These are phyloP conservation scores for Alexandromys fortis DNA, from an alignment of 2,113 vertebrate species.

Conservation along the genomic window DNA sequence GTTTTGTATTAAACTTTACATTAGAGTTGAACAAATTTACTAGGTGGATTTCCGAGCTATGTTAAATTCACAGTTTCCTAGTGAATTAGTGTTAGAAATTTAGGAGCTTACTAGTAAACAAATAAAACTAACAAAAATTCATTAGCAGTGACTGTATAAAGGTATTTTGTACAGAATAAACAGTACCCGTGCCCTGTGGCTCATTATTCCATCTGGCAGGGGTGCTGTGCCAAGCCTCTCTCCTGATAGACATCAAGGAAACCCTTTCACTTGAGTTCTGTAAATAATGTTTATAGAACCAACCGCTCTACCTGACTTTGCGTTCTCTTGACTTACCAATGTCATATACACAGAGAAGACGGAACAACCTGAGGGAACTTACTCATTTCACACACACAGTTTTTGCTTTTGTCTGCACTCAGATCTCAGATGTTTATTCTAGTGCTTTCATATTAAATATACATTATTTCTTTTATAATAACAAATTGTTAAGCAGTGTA, in stretches of 20 bases:
- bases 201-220: background rate
- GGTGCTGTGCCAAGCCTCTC: background rate
- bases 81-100: slow-evolving; percentile 17
- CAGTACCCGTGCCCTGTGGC: background rate
- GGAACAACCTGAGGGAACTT: background rate
- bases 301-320: background rate
- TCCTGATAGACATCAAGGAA: too few relatives aligned
- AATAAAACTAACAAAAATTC: background rate
- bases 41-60: slow-evolving; percentile 38
- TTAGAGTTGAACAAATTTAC: slow-evolving; percentile 21
- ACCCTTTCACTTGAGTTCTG: background rate
- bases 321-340: background rate
- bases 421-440: background rate
- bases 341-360: background rate
- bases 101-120: background rate
- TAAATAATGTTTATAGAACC: background rate
- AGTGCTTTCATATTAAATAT: background rate
- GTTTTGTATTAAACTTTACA: background rate
- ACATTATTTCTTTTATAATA: background rate
- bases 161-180: background rate
- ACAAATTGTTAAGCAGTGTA: background rate
- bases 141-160: background rate
- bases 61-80: slow-evolving; percentile 30
- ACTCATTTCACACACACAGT: background rate
- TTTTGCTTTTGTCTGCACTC: background rate